Evolutionary conservation across 2,797 vertebrate genomes (phyloP).

Genomic region (Myripristis murdjan): DNA sequence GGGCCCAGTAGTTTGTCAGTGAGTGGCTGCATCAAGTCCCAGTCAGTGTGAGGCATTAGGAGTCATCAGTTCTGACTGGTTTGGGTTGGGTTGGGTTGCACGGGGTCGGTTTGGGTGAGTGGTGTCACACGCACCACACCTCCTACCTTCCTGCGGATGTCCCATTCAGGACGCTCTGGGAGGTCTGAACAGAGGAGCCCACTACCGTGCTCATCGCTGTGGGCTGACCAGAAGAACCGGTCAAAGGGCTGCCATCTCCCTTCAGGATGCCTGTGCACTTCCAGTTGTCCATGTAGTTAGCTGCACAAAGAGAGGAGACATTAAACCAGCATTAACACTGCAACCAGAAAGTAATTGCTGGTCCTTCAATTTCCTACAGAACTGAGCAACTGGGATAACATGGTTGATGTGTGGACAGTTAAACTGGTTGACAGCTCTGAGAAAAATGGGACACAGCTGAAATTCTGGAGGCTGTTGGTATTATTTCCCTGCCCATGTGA

Average conservation of each 20-base stretch:
- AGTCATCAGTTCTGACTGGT: slow-evolving; percentile 71
- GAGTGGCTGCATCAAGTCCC: slow-evolving; percentile 60
- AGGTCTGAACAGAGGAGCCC: slow-evolving; percentile 88
- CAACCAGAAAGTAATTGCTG: background rate
- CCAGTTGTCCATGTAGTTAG: slow-evolving; percentile 99
- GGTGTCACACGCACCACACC: slow-evolving; percentile 86
- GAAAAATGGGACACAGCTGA: no score
- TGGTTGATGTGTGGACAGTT: no score
- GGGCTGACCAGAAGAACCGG: slow-evolving; percentile 90
- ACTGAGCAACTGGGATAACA: no score
- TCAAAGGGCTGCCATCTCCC: slow-evolving; percentile 96
- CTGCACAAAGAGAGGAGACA: slow-evolving; percentile 73
- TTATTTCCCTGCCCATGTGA: no score
- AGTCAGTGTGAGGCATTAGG: slow-evolving; percentile 68
- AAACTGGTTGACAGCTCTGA: no score
- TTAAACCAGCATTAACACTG: background rate
- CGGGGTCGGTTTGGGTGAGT: slow-evolving; percentile 56
- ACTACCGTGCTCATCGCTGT: slow-evolving; percentile 89
- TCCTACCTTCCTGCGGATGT: slow-evolving; percentile 93
- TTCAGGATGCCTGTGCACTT: slow-evolving; percentile 98
- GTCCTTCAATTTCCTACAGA: no score
- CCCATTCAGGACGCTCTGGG: slow-evolving; percentile 93
- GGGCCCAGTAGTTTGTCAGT: slow-evolving; percentile 64
- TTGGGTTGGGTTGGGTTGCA: slow-evolving; percentile 40
- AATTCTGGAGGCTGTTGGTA: no score